Evolutionary conservation across 2,888 invertebrate species (phyloP).

Genomic region (Phrixothrix hirtus): DNA sequence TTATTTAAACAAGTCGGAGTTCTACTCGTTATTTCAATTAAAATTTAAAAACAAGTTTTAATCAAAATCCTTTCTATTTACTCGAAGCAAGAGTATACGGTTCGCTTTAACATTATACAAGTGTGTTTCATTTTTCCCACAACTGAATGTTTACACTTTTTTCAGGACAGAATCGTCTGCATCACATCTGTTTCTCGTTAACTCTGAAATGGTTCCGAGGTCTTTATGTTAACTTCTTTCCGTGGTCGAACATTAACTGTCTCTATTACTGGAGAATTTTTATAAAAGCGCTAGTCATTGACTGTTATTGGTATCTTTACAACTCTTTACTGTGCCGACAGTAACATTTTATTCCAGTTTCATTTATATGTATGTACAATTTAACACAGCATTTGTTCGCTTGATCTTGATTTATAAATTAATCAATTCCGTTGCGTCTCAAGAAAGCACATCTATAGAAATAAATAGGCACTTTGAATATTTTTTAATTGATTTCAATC

Average conservation of each 20-base stretch:
- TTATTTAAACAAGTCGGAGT: not conserved
- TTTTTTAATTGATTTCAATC: not conserved
- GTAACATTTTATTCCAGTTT: no score
- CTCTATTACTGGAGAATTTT: constrained; percentile 10
- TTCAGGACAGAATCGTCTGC: constrained; percentile 11
- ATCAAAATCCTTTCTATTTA: no score
- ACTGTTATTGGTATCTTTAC: constrained; percentile 5
- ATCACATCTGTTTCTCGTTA: constrained; percentile 20
- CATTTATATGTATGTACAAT: no score
- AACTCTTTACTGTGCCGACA: constrained; percentile 2
- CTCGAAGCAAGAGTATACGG: no score
- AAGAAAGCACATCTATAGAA: no score
- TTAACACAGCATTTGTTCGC: no score
- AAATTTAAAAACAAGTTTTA: no score
- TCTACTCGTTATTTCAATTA: not conserved
- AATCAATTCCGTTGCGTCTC: no score
- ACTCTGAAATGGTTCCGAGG: constrained; percentile 14
- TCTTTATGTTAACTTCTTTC: constrained; percentile 5
- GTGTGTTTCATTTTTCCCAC: constrained; percentile 16
- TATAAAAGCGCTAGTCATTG: constrained; percentile 15
- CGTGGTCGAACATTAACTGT: constrained; percentile 4
- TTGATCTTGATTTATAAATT: no score
- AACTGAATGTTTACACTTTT: constrained; percentile 15
- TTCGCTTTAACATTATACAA: not conserved
- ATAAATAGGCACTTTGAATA: no score